A percentile compares a stretch with the other conserved stretches of the same genome.
Conservation (phyloP, 2,113 vertebrate genomes). For the Gobius niger region DNA sequence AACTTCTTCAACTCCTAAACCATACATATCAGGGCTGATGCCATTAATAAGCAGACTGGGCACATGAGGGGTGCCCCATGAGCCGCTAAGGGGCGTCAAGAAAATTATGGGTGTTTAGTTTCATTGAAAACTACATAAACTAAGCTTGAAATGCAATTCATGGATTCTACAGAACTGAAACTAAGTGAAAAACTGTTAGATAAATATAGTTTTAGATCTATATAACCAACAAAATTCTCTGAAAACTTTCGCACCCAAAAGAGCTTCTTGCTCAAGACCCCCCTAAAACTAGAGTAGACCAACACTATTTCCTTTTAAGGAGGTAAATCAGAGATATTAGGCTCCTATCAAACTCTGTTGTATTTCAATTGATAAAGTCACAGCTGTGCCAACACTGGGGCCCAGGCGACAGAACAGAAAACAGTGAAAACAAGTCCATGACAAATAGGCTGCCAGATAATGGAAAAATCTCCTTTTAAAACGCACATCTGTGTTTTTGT, state of each 20-base stretch:
- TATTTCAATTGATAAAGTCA: background rate
- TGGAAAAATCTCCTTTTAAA: background rate
- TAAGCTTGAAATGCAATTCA: background rate
- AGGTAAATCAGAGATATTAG: background rate
- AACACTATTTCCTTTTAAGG: background rate
- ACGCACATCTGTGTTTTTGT: background rate
- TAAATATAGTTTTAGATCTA: too few relatives aligned
- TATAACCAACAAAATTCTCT: too few relatives aligned
- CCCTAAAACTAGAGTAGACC: too few relatives aligned
- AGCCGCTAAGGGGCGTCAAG: too few relatives aligned
- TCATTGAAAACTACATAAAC: background rate
- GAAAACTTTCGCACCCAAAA: too few relatives aligned
- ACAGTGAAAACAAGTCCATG: background rate
- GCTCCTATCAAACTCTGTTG: background rate
- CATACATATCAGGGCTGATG: too few relatives aligned
- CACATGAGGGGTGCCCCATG: too few relatives aligned
- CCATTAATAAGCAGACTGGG: too few relatives aligned
- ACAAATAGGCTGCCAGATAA: background rate
- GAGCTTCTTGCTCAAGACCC: too few relatives aligned
- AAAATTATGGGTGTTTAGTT: background rate
- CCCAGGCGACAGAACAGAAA: background rate
- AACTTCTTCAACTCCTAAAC: background rate
- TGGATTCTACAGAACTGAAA: too few relatives aligned
- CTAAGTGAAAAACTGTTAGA: too few relatives aligned
- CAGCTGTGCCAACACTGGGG: conserved; percentile 1